Evolutionary conservation across 2,797 vertebrate genomes (phyloP).

Genomic region (Siniperca scherzeri): DNA sequence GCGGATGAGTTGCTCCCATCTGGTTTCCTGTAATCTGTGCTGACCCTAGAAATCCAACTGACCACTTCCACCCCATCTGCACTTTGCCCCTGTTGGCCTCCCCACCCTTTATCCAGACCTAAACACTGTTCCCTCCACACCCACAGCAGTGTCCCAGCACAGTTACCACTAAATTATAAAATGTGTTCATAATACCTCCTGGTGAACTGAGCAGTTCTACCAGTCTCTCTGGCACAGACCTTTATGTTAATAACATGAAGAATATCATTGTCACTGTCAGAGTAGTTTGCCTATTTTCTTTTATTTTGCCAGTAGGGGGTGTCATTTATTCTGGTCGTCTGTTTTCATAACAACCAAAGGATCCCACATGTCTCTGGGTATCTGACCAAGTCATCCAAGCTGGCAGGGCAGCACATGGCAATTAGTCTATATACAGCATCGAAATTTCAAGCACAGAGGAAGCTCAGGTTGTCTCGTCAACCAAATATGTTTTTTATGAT

Average conservation of each 20-base stretch:
- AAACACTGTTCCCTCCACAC: slow-evolving; percentile 58
- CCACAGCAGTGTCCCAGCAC: slow-evolving; percentile 52
- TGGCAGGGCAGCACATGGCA: slow-evolving; percentile 45
- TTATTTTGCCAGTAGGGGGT: slow-evolving; percentile 67
- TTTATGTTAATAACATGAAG: neutral
- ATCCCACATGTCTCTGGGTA: slow-evolving; percentile 39
- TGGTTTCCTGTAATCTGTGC: slow-evolving; percentile 77
- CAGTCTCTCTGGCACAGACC: neutral
- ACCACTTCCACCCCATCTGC: slow-evolving; percentile 71
- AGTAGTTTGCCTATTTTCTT: slow-evolving; percentile 8
- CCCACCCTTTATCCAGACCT: slow-evolving; percentile 55
- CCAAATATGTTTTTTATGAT: slow-evolving; percentile 22
- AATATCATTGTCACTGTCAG: neutral
- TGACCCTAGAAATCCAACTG: slow-evolving; percentile 65
- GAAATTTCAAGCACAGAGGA: slow-evolving; percentile 37
- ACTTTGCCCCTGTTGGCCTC: slow-evolving; percentile 57
- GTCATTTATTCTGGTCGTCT: slow-evolving; percentile 53
- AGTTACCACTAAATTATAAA: slow-evolving; percentile 3
- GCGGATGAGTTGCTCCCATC: slow-evolving; percentile 74
- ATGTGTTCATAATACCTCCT: neutral
- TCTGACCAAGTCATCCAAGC: slow-evolving; percentile 57
- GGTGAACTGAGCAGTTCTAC: neutral
- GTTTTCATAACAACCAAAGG: slow-evolving; percentile 61
- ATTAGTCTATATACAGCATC: slow-evolving; percentile 46
- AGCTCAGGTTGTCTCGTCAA: slow-evolving; percentile 21